Evolutionary conservation across 2,888 invertebrate species (phyloP).

Genomic region (Eulithis prunata): DNA sequence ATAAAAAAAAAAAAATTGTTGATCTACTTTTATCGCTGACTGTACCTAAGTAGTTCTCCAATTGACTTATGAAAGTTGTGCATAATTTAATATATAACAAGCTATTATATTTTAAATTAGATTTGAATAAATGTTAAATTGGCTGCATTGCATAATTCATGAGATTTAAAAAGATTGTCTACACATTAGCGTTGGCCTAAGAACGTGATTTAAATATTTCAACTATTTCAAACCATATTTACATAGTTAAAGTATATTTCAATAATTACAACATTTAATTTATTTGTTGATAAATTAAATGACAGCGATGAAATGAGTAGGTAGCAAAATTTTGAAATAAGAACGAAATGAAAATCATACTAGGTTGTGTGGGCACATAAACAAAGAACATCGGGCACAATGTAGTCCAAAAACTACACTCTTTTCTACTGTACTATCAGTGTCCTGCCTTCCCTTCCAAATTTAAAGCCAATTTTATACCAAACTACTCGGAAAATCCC

Average conservation of each 20-base stretch:
- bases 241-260: slow-evolving; percentile 11
- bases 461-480: slow-evolving; percentile 37
- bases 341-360: too few species aligned
- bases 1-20: too few species aligned
- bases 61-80: slow-evolving; percentile 37
- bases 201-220: slow-evolving; percentile 20
- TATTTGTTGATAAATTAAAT: not conserved
- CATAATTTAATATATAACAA: slow-evolving; percentile 36
- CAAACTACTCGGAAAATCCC: slow-evolving; percentile 39
- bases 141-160: slow-evolving; percentile 30
- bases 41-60: slow-evolving; percentile 20
- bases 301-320: too few species aligned
- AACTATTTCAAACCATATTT: slow-evolving; percentile 8
- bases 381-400: too few species aligned
- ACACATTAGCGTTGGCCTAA: slow-evolving; percentile 14
- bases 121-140: slow-evolving; percentile 20
- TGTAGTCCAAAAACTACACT: not conserved
- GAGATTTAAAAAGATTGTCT: slow-evolving; percentile 22
- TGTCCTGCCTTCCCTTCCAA: slow-evolving; percentile 18
- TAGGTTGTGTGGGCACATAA: too few species aligned
- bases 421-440: slow-evolving; percentile 8
- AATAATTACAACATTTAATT: slow-evolving; percentile 11
- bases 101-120: slow-evolving; percentile 13
- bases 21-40: not conserved
- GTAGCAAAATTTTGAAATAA: too few species aligned